These are phyloP conservation scores for Amphiura filiformis DNA, from an alignment of 35 echinoderm and acorn worm species.

Conservation along the genomic window DNA sequence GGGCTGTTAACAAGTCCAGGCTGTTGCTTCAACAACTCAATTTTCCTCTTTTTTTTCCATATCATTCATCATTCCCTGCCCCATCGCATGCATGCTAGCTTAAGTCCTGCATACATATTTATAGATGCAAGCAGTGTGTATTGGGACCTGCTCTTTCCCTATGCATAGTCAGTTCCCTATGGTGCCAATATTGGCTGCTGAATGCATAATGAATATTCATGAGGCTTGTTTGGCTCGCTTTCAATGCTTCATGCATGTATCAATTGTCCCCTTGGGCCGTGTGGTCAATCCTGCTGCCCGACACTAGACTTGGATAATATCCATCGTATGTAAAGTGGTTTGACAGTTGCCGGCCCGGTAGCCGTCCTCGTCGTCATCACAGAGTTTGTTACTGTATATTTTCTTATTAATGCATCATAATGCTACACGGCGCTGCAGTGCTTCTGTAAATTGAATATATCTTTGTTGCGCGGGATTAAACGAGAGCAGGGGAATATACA, in stretches of 20 bases:
- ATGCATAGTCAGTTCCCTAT: slow-evolving; percentile 5
- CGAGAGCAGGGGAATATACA: background rate
- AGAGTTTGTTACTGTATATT: no score
- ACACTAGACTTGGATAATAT: background rate
- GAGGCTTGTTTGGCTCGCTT: background rate
- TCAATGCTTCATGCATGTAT: background rate
- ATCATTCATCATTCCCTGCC: no score
- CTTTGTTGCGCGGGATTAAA: background rate
- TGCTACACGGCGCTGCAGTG: no score
- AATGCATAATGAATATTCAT: slow-evolving; percentile 7
- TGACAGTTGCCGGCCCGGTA: no score
- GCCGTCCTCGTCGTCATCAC: no score
- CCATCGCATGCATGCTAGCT: no score
- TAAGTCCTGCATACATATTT: slow-evolving; percentile 10
- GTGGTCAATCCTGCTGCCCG: background rate
- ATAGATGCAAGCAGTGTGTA: background rate
- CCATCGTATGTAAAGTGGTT: slow-evolving; percentile 3
- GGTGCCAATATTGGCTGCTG: background rate
- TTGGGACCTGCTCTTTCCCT: background rate
- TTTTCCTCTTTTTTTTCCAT: no score
- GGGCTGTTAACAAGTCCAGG: background rate
- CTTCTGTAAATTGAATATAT: slow-evolving; percentile 6
- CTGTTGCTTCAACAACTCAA: slow-evolving; percentile 13
- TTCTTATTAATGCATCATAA: no score
- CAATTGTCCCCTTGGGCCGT: background rate